phyloP scores from a whole-genome alignment of 2,797 vertebrate species.

The Pangasius krempfi region DNA sequence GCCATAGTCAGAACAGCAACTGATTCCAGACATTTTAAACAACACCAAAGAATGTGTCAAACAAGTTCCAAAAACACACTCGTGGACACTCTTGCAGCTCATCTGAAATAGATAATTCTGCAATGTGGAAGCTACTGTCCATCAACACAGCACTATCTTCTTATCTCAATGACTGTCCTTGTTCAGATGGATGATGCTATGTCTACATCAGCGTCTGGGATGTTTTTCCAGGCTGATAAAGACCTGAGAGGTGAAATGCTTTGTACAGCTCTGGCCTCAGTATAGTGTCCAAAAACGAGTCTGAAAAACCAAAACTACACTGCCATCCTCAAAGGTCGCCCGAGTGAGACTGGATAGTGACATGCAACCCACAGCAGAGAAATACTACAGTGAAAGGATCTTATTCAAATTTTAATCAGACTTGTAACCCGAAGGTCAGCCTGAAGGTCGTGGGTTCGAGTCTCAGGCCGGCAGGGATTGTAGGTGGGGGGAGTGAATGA shows the following conservation, averaged over 20 bases:
- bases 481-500: too few species aligned
- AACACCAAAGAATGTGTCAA: not conserved
- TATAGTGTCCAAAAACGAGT: not conserved
- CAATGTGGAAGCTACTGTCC: not conserved
- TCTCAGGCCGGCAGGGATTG: too few species aligned
- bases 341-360: not conserved
- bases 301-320: not conserved
- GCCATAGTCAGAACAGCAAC: not conserved
- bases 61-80: not conserved
- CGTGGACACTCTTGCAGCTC: not conserved
- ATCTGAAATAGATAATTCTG: not conserved
- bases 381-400: not conserved
- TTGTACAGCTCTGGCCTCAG: not conserved
- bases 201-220: not conserved
- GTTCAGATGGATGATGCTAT: not conserved
- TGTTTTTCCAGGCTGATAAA: not conserved
- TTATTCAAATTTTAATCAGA: not conserved
- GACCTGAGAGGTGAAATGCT: not conserved
- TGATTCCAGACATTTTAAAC: not conserved
- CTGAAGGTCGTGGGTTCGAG: too few species aligned
- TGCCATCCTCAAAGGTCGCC: too few species aligned
- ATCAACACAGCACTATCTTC: not conserved
- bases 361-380: not conserved
- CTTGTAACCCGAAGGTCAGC: too few species aligned
- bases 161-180: not conserved